phyloP scores from a whole-genome alignment of 1,140 invertebrate genomes.

The Helicorthomorpha holstii region DNA sequence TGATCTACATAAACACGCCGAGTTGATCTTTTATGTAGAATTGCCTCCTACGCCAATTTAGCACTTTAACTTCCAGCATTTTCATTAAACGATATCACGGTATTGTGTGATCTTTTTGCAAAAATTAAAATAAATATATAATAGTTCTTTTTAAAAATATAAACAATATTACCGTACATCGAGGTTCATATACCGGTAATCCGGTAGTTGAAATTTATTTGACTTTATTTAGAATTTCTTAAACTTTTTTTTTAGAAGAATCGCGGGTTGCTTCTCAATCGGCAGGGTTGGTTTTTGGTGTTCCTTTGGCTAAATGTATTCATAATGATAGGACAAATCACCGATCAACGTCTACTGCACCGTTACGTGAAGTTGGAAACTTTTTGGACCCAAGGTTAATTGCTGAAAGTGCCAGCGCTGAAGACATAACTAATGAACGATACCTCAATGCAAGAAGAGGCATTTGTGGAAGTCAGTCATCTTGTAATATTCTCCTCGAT shows the following conservation, averaged over 20 bases:
- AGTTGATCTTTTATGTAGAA: no score
- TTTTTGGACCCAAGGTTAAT: neutral
- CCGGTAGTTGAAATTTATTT: no score
- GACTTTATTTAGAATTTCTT: no score
- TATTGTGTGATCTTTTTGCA: no score
- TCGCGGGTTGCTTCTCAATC: neutral
- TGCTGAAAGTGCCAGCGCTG: neutral
- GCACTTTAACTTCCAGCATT: no score
- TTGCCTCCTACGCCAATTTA: no score
- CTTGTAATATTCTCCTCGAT: neutral
- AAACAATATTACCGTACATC: no score
- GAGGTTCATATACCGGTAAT: no score
- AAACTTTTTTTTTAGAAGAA: neutral
- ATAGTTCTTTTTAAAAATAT: no score
- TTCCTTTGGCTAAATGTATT: slow-evolving; percentile 59
- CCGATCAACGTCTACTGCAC: neutral
- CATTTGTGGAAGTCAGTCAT: neutral
- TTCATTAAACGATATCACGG: no score
- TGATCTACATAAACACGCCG: no score
- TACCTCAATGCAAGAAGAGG: neutral
- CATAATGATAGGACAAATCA: slow-evolving; percentile 41
- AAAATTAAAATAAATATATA: no score
- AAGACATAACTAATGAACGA: neutral
- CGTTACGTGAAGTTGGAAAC: slow-evolving; percentile 2
- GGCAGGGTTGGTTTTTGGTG: slow-evolving; percentile 52